Conservation (phyloP, 2,888 invertebrate species). For the Nomada fabriciana region DNA sequence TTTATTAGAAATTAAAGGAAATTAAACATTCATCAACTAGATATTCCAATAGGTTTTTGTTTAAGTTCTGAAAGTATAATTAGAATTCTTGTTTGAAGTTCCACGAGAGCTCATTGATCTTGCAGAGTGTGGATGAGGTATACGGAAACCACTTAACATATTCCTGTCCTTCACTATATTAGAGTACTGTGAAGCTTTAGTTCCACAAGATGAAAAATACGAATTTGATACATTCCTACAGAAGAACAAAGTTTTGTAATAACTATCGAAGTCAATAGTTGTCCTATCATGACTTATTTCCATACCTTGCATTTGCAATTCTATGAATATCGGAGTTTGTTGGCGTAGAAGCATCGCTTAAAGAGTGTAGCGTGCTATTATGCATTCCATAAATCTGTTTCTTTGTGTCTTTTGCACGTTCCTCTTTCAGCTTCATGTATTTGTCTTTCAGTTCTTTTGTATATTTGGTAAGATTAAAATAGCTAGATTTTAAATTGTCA, state of each 20-base stretch:
- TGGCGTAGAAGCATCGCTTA: not conserved
- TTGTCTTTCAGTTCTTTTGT: conserved; percentile 43
- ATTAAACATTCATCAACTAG: not conserved
- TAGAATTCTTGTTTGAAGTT: not conserved
- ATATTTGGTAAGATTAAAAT: not conserved
- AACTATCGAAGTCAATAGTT: too few species aligned
- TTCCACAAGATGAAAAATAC: conserved; percentile 2
- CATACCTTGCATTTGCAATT: conserved; percentile 8
- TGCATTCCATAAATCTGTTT: conserved; percentile 23
- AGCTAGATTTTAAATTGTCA: conserved; percentile 49
- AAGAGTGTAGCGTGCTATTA: not conserved
- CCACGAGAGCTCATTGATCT: not conserved
- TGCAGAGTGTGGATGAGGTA: conserved; percentile 8
- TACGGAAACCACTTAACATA: conserved; percentile 26
- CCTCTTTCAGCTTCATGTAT: conserved; percentile 26
- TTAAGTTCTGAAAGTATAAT: conserved; percentile 11
- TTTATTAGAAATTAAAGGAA: not conserved
- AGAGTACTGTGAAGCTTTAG: not conserved
- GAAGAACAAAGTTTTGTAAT: not conserved
- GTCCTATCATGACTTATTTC: too few species aligned
- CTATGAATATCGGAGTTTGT: not conserved
- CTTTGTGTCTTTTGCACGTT: conserved; percentile 14
- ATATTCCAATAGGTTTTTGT: not conserved
- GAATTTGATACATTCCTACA: conserved; percentile 3
- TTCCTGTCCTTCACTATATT: not conserved